phyloP scores from a whole-genome alignment of 2,113 vertebrate species.

The Oplegnathus fasciatus region DNA sequence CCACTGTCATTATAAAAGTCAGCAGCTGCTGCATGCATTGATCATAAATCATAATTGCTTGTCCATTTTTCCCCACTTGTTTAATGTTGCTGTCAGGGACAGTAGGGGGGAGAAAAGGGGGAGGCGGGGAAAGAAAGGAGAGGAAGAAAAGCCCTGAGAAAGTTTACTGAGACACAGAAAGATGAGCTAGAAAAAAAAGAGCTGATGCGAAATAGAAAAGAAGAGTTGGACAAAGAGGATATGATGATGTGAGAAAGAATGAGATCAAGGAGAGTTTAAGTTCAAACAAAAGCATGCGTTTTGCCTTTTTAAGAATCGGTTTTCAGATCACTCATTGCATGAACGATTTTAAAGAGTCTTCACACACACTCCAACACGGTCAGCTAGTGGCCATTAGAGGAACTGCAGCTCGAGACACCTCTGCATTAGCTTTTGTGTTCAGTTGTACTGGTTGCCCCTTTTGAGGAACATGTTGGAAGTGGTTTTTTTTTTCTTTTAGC shows the following conservation, averaged over 20 bases:
- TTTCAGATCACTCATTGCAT: neutral
- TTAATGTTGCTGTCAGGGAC: constrained; percentile 84
- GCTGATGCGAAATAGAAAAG: constrained; percentile 30
- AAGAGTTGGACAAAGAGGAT: neutral
- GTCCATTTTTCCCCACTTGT: constrained; percentile 84
- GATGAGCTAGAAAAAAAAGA: constrained; percentile 36
- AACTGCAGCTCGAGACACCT: neutral
- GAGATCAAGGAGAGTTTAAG: neutral
- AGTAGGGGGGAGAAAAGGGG: constrained; percentile 45
- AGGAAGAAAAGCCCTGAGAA: constrained; percentile 53
- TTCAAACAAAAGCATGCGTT: neutral
- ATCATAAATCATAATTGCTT: constrained; percentile 89
- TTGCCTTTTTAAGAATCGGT: neutral
- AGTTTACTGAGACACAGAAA: constrained; percentile 58
- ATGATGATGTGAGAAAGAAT: constrained; percentile 10
- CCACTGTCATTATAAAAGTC: constrained; percentile 85
- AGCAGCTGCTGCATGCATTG: constrained; percentile 83
- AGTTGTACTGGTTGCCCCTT: neutral
- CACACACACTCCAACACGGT: neutral
- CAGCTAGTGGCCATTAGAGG: neutral
- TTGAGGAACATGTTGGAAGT: neutral
- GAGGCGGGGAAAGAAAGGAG: constrained; percentile 24
- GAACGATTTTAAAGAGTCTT: neutral
- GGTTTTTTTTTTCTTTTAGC: neutral
- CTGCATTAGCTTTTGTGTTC: neutral